Percentiles rank a stretch among this genome's conserved stretches.
Evolutionary conservation across 2,797 vertebrate species (phyloP).

Genomic region (Babyrousa celebensis): DNA sequence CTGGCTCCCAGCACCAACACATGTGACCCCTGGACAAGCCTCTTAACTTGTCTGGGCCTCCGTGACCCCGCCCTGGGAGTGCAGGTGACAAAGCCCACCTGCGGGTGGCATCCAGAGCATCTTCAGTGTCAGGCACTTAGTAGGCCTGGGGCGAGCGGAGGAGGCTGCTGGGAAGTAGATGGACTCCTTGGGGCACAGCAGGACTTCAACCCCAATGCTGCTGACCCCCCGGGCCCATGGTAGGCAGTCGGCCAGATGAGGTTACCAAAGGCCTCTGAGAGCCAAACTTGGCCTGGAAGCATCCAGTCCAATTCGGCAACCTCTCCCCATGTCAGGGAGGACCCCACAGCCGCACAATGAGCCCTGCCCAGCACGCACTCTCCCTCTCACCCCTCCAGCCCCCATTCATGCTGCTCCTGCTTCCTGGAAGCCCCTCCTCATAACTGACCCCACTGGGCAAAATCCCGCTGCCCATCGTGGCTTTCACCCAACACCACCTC

Average conservation of each 20-base stretch:
- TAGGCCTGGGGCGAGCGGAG: not conserved
- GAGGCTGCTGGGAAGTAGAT: not conserved
- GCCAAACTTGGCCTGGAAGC: not conserved
- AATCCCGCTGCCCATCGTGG: not conserved
- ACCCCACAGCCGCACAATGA: not conserved
- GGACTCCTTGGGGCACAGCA: not conserved
- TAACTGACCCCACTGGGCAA: not conserved
- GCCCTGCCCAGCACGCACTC: accelerated
- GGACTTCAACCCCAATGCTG: not conserved
- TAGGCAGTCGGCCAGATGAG: not conserved
- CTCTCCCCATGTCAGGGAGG: not conserved
- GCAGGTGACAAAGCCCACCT: not conserved
- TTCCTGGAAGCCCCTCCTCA: not conserved
- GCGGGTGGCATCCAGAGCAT: not conserved
- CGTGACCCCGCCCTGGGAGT: not conserved
- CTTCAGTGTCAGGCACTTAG: not conserved
- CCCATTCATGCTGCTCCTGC: not conserved
- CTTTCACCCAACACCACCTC: not conserved
- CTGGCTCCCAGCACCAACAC: not conserved
- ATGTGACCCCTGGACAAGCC: not conserved
- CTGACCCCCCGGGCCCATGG: accelerated
- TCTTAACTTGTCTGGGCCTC: not conserved
- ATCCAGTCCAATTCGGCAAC: not conserved
- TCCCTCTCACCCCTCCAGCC: not conserved
- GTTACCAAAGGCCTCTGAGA: not conserved